These are phyloP conservation scores for Epizoanthus fatuus DNA, from an alignment of 92 coral and sea anemone species.

Conservation along the genomic window DNA sequence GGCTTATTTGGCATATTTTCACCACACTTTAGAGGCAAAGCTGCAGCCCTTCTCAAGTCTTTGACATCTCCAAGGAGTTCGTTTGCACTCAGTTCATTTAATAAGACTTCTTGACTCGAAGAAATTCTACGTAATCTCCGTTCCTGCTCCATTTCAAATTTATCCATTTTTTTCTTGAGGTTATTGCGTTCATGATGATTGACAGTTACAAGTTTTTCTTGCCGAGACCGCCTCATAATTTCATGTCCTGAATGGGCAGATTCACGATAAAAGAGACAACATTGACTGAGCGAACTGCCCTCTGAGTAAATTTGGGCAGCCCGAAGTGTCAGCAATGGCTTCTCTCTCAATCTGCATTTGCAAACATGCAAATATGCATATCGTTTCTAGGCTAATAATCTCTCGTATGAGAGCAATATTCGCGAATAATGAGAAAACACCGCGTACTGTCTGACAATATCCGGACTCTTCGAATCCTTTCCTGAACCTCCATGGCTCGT, in stretches of 20 bases:
- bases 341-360: background rate
- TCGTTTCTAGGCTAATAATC: background rate
- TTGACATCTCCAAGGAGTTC: background rate
- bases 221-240: constrained; percentile 9
- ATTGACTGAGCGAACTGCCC: background rate
- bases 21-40: background rate
- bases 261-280: background rate
- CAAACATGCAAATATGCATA: background rate
- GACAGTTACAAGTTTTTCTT: background rate
- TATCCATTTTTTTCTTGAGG: constrained; percentile 10
- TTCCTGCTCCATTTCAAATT: constrained; percentile 8
- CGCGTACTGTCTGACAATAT: background rate
- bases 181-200: constrained; percentile 2
- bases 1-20: background rate
- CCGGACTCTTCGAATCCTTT: background rate
- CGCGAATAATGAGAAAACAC: background rate
- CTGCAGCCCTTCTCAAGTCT: background rate
- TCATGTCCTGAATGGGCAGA: background rate
- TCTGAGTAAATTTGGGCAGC: background rate
- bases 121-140: constrained; percentile 1
- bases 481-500: background rate
- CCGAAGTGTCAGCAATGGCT: background rate
- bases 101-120: constrained; percentile 4
- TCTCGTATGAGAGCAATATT: background rate
- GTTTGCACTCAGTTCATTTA: background rate